Percentiles rank a stretch among this genome's conserved stretches.
phyloP scores from a whole-genome alignment of 2,888 invertebrate genomes.

The Callinectes sapidus region DNA sequence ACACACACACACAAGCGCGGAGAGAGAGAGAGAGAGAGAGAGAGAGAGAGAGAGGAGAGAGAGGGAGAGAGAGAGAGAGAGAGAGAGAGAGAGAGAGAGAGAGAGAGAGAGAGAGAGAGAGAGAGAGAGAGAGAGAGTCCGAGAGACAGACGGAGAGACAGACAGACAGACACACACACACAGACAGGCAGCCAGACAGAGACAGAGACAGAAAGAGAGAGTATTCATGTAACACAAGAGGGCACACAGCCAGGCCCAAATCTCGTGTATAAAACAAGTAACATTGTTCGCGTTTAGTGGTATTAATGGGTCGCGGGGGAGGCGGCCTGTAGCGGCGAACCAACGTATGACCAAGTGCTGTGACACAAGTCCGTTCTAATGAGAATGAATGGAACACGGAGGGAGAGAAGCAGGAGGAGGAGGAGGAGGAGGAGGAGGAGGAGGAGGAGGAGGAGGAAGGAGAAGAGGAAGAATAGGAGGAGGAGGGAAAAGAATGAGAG shows the following conservation, averaged over 20 bases:
- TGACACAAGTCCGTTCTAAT: constrained; percentile 62
- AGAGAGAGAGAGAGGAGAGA: constrained; percentile 12
- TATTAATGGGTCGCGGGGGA: constrained; percentile 60
- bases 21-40: too few relatives aligned
- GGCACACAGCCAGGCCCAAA: constrained; percentile 34
- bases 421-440: constrained; percentile 12
- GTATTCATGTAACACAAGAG: not conserved
- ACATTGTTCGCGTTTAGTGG: constrained; percentile 55
- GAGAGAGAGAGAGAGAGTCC: constrained; percentile 36
- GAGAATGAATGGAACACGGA: constrained; percentile 58
- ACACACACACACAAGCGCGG: not conserved
- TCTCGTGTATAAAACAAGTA: constrained; percentile 56
- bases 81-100: constrained; percentile 36
- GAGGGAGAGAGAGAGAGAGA: constrained; percentile 32
- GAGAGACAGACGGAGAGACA: constrained; percentile 35
- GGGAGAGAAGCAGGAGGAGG: not conserved
- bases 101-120: constrained; percentile 35
- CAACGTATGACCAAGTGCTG: constrained; percentile 63
- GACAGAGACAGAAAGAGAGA: not conserved
- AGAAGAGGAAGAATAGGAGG: not conserved
- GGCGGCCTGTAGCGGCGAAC: constrained; percentile 43
- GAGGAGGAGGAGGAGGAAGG: not conserved
- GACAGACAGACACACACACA: not conserved
- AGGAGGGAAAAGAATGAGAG: not conserved
- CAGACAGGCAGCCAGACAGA: not conserved